Conservation (phyloP, 64 coral and sea anemone genomes). For the Dendrophyllia cribrosa region DNA sequence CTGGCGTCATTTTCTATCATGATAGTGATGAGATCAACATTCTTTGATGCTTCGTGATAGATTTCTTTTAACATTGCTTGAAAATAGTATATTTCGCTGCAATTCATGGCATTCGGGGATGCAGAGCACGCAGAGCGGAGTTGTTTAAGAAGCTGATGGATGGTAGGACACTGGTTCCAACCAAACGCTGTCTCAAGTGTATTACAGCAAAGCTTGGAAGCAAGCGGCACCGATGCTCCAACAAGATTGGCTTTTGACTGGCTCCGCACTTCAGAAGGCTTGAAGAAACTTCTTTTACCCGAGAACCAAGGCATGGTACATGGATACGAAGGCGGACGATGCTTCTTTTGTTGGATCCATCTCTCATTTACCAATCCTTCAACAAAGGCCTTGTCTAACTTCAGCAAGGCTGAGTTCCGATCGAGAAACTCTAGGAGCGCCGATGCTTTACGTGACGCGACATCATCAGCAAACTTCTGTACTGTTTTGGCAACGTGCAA, state of each 20-base stretch:
- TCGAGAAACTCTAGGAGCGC: conserved; percentile 49
- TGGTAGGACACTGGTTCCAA: conserved; percentile 60
- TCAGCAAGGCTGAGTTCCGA: neutral
- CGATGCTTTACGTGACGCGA: conserved; percentile 19
- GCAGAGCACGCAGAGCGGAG: conserved; percentile 45
- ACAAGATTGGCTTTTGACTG: conserved; percentile 50
- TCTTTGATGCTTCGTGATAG: conserved; percentile 51
- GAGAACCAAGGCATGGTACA: conserved; percentile 40
- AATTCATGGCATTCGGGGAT: neutral
- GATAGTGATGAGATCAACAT: neutral
- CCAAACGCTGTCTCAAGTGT: conserved; percentile 55
- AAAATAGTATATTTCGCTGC: conserved; percentile 15
- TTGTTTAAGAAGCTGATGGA: conserved; percentile 44
- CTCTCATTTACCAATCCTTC: neutral
- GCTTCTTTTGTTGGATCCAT: conserved; percentile 36
- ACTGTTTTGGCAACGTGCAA: conserved; percentile 44
- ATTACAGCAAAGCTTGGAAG: neutral
- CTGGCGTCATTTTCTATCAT: neutral
- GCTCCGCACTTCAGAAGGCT: conserved; percentile 30
- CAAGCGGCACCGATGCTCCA: conserved; percentile 63
- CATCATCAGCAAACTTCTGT: neutral
- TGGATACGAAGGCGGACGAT: conserved; percentile 31
- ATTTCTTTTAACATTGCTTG: conserved; percentile 65
- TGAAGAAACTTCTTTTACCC: neutral
- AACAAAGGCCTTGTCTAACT: neutral